phyloP scores from a whole-genome alignment of 2,113 vertebrate genomes.

The Pampusana beccarii region DNA sequence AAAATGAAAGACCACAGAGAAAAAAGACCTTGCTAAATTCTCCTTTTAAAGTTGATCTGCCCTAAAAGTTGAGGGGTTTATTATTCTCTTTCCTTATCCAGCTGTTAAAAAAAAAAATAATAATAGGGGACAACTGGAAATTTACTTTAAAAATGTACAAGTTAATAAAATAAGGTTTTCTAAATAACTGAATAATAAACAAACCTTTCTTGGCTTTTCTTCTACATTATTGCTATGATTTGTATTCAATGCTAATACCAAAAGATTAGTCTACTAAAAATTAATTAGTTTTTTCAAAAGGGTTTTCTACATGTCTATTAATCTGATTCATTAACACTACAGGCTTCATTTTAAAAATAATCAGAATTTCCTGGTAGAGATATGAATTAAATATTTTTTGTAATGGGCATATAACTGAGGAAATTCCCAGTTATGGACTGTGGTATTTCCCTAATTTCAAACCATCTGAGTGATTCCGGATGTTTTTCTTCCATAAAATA shows the following conservation, averaged over 20 bases:
- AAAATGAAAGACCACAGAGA: background rate
- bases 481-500: background rate
- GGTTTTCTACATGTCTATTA: accelerated
- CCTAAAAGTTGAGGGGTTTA: background rate
- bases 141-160: background rate
- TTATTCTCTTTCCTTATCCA: background rate
- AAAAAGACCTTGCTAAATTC: background rate
- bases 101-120: background rate
- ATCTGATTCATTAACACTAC: background rate
- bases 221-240: background rate
- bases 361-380: background rate
- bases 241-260: background rate
- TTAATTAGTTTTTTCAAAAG: background rate
- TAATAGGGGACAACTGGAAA: background rate
- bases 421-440: background rate
- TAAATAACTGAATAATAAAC: background rate
- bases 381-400: background rate
- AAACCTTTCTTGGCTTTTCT: accelerated
- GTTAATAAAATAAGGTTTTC: background rate
- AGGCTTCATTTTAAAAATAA: background rate
- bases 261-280: background rate
- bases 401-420: background rate
- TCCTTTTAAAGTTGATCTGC: background rate
- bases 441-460: background rate
- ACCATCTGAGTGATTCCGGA: background rate